Conservation (phyloP, 2,113 vertebrate species). For the Entosphenus tridentatus region DNA sequence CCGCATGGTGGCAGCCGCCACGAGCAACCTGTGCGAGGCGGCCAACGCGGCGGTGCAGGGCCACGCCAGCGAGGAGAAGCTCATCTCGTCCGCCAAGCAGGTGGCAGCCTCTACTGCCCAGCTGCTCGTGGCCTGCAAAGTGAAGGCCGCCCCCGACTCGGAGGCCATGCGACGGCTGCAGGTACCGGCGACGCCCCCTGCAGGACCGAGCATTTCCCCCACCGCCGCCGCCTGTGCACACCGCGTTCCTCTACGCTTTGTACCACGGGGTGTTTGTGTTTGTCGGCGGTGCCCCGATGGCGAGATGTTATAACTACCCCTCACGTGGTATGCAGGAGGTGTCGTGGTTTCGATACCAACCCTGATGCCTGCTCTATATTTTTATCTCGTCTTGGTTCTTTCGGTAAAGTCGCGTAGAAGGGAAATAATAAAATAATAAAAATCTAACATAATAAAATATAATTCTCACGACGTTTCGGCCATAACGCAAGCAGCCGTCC, state of each 20-base stretch:
- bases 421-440: no score
- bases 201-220: no score
- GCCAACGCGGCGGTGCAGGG: constrained; percentile 80
- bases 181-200: constrained; percentile 23
- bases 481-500: no score
- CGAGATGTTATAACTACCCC: no score
- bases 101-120: constrained; percentile 81
- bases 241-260: not conserved
- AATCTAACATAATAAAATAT: no score
- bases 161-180: constrained; percentile 94
- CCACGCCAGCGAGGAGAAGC: constrained; percentile 80
- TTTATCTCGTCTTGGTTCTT: no score
- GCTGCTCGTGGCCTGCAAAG: constrained; percentile 88
- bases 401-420: no score
- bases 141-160: constrained; percentile 89
- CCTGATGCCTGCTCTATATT: no score
- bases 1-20: constrained; percentile 82
- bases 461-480: no score
- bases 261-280: not conserved
- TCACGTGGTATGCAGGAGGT: no score
- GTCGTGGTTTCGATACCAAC: no score
- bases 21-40: constrained; percentile 73
- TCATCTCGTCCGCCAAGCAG: constrained; percentile 82
- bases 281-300: no score
- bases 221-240: not conserved